These are phyloP conservation scores for Pristionchus maxplancki DNA, from an alignment of 2,888 invertebrate species.

Conservation along the genomic window DNA sequence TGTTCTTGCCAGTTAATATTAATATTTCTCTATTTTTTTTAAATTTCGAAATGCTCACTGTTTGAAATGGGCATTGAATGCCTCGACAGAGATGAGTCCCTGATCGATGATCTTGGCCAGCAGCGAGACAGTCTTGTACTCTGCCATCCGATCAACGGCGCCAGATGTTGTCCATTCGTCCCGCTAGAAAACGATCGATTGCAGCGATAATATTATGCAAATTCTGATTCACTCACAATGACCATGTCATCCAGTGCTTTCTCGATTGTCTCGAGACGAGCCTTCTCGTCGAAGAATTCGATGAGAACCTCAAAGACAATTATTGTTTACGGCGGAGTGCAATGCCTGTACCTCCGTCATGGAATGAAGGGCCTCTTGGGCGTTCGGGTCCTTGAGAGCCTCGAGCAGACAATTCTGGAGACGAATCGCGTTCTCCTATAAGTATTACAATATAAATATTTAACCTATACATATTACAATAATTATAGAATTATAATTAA, in stretches of 20 bases:
- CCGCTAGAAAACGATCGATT: neutral
- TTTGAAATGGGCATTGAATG: slow-evolving; percentile 26
- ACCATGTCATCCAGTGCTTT: slow-evolving; percentile 44
- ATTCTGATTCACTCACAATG: slow-evolving; percentile 20
- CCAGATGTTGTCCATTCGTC: slow-evolving; percentile 46
- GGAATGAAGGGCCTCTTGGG: slow-evolving; percentile 38
- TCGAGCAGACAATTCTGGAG: slow-evolving; percentile 27
- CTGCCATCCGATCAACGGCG: slow-evolving; percentile 36
- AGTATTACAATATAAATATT: neutral
- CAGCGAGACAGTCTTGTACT: slow-evolving; percentile 33
- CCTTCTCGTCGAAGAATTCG: slow-evolving; percentile 44
- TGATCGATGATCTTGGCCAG: slow-evolving; percentile 40
- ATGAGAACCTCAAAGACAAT: neutral
- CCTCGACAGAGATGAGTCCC: slow-evolving; percentile 29
- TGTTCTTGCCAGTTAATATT: neutral
- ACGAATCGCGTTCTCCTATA: slow-evolving; percentile 19
- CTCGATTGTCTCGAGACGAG: slow-evolving; percentile 26
- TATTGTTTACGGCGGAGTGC: neutral
- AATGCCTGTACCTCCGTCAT: slow-evolving; percentile 19
- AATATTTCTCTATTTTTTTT: neutral
- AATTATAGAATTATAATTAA: too few species aligned
- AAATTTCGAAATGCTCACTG: neutral
- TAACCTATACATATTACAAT: too few species aligned
- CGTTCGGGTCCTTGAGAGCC: slow-evolving; percentile 40
- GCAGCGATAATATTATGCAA: too few species aligned